Percentiles rank a stretch among this genome's conserved stretches.
phyloP scores from a whole-genome alignment of 2,888 invertebrate genomes.

The Polydrusus pterygomalis region DNA sequence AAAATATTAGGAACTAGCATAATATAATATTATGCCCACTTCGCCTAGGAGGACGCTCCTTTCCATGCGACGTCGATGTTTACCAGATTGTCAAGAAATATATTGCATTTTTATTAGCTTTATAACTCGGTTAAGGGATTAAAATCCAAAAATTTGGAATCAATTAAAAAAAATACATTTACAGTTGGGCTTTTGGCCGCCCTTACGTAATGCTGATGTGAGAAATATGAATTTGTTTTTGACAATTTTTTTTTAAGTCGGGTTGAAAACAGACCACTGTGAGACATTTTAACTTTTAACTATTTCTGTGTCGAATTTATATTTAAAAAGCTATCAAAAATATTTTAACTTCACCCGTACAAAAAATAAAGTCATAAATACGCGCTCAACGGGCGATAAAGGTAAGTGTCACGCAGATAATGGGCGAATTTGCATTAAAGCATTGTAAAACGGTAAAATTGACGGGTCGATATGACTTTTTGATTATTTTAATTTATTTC shows the following conservation, averaged over 20 bases:
- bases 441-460: slow-evolving; percentile 46
- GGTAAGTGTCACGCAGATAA: slow-evolving; percentile 51
- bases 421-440: slow-evolving; percentile 53
- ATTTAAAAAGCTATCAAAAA: slow-evolving; percentile 52
- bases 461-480: slow-evolving; percentile 34
- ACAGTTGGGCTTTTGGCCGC: too few species aligned
- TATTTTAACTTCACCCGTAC: slow-evolving; percentile 45
- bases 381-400: slow-evolving; percentile 46
- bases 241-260: background rate
- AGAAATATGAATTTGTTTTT: too few species aligned
- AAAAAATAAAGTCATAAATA: slow-evolving; percentile 55
- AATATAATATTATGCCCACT: too few species aligned
- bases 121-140: too few species aligned
- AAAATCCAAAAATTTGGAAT: too few species aligned
- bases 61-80: too few species aligned
- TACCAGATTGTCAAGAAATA: too few species aligned
- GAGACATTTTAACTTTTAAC: slow-evolving; percentile 47
- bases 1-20: too few species aligned
- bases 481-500: slow-evolving; percentile 30
- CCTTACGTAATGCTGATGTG: too few species aligned
- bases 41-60: too few species aligned
- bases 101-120: too few species aligned
- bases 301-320: slow-evolving; percentile 53
- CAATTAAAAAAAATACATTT: too few species aligned
- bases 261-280: slow-evolving; percentile 5